These are phyloP conservation scores for Australoheros scitulus DNA, from an alignment of 2,113 vertebrate genomes.

Conservation along the genomic window DNA sequence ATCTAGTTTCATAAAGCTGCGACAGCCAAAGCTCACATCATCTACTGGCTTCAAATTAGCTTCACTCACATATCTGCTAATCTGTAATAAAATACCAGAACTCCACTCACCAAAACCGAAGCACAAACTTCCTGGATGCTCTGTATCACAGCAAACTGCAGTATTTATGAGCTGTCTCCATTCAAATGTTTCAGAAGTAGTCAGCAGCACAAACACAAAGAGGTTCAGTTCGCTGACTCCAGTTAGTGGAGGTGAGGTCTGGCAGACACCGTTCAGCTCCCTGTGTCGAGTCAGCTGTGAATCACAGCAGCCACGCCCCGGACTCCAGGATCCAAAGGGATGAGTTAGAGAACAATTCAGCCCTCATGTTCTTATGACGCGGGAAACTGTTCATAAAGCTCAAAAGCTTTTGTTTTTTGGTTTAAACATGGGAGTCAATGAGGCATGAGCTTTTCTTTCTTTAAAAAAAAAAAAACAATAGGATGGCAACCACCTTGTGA, in stretches of 20 bases:
- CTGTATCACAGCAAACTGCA: background rate
- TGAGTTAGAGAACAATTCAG: rapidly evolving
- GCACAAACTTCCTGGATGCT: background rate
- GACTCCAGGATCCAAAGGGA: background rate
- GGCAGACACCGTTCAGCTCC: background rate
- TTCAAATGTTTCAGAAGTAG: too few species aligned
- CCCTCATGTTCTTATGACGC: background rate
- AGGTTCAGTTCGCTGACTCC: too few species aligned
- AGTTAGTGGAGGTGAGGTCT: too few species aligned
- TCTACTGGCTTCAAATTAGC: background rate
- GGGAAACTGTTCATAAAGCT: rapidly evolving
- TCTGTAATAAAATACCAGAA: background rate
- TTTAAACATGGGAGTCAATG: background rate
- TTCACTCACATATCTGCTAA: background rate
- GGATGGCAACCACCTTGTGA: background rate
- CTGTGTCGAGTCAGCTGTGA: too few species aligned
- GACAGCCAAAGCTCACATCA: background rate
- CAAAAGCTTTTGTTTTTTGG: background rate
- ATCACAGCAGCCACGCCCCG: background rate
- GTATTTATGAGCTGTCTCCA: rapidly evolving
- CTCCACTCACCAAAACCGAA: background rate
- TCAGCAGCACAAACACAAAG: background rate
- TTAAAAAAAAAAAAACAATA: too few species aligned
- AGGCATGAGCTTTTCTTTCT: background rate
- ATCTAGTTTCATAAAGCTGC: background rate